Conservation (phyloP, 2,113 vertebrate genomes). For the Periophthalmus modestus region DNA sequence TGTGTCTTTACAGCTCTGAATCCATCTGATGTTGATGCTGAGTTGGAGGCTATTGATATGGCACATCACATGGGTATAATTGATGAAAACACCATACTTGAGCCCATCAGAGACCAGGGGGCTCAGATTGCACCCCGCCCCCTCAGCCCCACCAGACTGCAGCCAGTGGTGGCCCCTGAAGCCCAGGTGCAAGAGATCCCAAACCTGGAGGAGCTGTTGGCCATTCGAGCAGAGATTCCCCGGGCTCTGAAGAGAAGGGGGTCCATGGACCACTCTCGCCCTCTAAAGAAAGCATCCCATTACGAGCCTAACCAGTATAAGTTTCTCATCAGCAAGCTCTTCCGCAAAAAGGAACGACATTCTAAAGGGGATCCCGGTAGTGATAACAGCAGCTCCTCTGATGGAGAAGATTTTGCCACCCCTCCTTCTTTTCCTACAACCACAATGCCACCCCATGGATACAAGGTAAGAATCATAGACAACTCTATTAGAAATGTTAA, state of each 20-base stretch:
- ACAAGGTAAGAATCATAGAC: conserved; percentile 59
- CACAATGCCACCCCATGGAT: conserved; percentile 22
- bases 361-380: conserved; percentile 51
- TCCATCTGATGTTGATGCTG: conserved; percentile 75
- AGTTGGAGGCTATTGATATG: conserved; percentile 72
- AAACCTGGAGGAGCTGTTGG: conserved; percentile 79
- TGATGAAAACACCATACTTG: conserved; percentile 29
- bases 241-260: conserved; percentile 85
- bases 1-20: conserved; percentile 58
- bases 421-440: neutral
- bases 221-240: conserved; percentile 86
- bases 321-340: conserved; percentile 84
- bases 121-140: conserved; percentile 72
- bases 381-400: conserved; percentile 73
- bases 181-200: conserved; percentile 73
- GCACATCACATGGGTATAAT: conserved; percentile 35
- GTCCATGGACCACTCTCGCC: conserved; percentile 77
- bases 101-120: neutral
- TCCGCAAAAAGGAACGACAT: conserved; percentile 57
- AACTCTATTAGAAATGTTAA: neutral
- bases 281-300: conserved; percentile 48
- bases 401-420: conserved; percentile 62
- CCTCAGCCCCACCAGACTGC: conserved; percentile 87
- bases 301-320: conserved; percentile 85
- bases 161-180: conserved; percentile 83